These are phyloP conservation scores for Budorcas taxicolor DNA, from an alignment of 2,113 vertebrate genomes.

Conservation along the genomic window DNA sequence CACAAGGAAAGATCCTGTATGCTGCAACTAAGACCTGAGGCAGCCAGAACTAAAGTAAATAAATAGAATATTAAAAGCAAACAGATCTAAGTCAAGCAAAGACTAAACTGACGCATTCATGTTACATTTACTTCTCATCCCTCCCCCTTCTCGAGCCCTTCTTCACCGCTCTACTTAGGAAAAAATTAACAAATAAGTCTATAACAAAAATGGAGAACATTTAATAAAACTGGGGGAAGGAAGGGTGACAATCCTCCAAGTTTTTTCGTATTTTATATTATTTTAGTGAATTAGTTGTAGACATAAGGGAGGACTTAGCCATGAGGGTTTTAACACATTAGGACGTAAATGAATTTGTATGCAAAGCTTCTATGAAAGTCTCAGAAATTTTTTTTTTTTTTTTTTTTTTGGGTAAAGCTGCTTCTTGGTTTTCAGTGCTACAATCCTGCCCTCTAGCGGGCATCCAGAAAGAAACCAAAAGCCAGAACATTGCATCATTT, in stretches of 20 bases:
- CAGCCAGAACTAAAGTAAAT: neutral
- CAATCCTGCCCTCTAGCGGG: conserved; percentile 80
- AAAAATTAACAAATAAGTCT: neutral
- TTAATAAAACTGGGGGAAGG: neutral
- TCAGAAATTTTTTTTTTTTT: neutral
- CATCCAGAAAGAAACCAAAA: neutral
- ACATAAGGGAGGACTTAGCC: neutral
- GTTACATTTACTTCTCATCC: neutral
- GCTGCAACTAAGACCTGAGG: neutral
- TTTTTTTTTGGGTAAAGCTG: neutral
- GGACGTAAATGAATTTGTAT: neutral
- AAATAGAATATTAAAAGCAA: neutral
- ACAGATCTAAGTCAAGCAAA: neutral
- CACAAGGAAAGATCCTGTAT: neutral
- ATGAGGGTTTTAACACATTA: neutral
- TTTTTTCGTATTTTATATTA: neutral
- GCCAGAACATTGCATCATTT: neutral
- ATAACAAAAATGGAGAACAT: neutral
- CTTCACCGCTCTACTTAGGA: neutral
- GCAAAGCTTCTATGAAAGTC: neutral
- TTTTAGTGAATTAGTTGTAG: neutral
- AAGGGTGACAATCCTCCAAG: neutral
- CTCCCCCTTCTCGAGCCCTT: neutral
- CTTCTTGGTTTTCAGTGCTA: neutral
- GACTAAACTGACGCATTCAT: neutral